phyloP scores from a whole-genome alignment of 2,888 invertebrate species.

The Sphecodes monilicornis region DNA sequence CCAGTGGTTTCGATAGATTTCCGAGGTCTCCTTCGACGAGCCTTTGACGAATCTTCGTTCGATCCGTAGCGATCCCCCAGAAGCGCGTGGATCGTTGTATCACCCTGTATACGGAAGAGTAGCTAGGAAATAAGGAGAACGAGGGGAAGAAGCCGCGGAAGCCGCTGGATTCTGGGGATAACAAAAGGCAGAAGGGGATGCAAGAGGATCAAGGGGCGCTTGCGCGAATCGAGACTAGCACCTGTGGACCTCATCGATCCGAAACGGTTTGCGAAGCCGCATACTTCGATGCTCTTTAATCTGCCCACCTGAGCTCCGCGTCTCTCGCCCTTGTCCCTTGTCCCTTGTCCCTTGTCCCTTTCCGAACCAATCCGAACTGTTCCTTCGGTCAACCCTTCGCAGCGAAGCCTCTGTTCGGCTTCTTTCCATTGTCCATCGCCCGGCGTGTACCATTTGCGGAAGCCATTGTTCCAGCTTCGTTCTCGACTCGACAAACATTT shows the following conservation, averaged over 20 bases:
- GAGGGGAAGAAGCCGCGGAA: conserved; percentile 27
- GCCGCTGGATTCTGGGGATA: conserved; percentile 40
- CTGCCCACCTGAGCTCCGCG: conserved; percentile 59
- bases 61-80: too few species aligned
- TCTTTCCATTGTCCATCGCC: neutral
- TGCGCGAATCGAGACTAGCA: conserved; percentile 81
- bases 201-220: conserved; percentile 74
- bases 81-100: too few species aligned
- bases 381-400: neutral
- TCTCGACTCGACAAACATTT: neutral
- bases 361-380: neutral
- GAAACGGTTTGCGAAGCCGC: conserved; percentile 67
- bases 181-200: conserved; percentile 67
- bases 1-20: too few species aligned
- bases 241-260: conserved; percentile 84
- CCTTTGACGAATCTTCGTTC: too few species aligned
- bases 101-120: neutral
- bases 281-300: conserved; percentile 67
- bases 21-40: too few species aligned
- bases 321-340: neutral
- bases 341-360: neutral
- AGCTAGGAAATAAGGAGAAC: conserved; percentile 7
- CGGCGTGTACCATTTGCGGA: neutral
- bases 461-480: neutral
- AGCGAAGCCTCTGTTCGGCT: neutral